Evolutionary conservation across 2,797 vertebrate genomes (phyloP).

Genomic region (Remorina albescens): DNA sequence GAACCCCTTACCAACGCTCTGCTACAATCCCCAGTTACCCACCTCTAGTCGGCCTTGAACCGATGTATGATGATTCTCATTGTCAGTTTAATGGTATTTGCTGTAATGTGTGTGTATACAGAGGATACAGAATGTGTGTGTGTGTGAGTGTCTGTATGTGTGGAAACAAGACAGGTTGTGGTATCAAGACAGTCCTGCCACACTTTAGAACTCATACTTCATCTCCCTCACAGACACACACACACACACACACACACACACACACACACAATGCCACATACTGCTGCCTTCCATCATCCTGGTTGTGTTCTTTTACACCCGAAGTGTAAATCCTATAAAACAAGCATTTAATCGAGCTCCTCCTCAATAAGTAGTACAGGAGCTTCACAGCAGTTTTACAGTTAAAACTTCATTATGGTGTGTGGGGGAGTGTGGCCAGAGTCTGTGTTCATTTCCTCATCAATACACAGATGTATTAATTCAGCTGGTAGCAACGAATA

Average conservation of each 20-base stretch:
- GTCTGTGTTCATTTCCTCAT: conserved; percentile 59
- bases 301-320: conserved; percentile 19
- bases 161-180: conserved; percentile 51
- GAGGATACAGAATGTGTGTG: no score
- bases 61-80: conserved; percentile 17
- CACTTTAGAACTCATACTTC: conserved; percentile 38
- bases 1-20: background rate
- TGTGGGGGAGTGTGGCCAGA: conserved; percentile 37
- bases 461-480: conserved; percentile 50
- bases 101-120: conserved; percentile 35
- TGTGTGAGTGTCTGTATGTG: conserved; percentile 21
- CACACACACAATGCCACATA: conserved; percentile 22
- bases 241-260: conserved; percentile 7
- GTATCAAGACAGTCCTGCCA: conserved; percentile 60
- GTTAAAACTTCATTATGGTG: conserved; percentile 65
- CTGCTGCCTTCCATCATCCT: conserved; percentile 32
- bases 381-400: conserved; percentile 42
- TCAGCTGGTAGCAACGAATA: conserved; percentile 63
- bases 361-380: conserved; percentile 16
- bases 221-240: conserved; percentile 5
- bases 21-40: background rate
- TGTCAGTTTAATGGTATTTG: background rate
- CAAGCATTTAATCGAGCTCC: conserved; percentile 40
- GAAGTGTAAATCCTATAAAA: conserved; percentile 43
- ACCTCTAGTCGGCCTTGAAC: background rate